Conservation (phyloP, 2,113 vertebrate genomes). For the Dromaius novaehollandiae region DNA sequence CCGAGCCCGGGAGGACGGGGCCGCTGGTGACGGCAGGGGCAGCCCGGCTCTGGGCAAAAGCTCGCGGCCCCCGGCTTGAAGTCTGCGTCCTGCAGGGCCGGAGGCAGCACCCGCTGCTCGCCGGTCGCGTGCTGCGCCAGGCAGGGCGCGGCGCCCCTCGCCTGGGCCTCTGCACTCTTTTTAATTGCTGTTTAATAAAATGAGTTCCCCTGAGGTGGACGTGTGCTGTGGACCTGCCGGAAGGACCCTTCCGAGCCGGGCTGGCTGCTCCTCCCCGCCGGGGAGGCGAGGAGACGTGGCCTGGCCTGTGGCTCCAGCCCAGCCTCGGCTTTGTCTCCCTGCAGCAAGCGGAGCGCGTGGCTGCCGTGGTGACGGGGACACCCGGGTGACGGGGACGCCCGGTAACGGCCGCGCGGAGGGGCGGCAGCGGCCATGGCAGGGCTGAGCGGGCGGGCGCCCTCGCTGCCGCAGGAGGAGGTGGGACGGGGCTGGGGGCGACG, state of each 20-base stretch:
- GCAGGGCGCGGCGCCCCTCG: rapidly evolving
- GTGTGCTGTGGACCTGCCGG: rapidly evolving
- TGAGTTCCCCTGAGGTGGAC: background rate
- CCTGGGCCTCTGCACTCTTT: conserved; percentile 10
- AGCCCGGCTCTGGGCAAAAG: background rate
- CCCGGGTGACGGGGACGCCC: background rate
- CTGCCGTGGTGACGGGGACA: rapidly evolving
- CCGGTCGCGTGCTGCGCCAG: rapidly evolving
- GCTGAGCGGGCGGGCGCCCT: background rate
- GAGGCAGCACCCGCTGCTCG: background rate
- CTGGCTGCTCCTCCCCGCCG: no score
- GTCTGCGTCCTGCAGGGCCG: background rate
- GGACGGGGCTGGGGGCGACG: background rate
- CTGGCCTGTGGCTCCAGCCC: no score
- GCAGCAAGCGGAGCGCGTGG: rapidly evolving
- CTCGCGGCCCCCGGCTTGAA: rapidly evolving
- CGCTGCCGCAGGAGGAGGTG: rapidly evolving
- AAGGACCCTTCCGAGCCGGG: no score
- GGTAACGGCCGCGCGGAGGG: rapidly evolving
- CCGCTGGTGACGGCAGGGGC: background rate
- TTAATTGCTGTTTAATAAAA: conserved; percentile 68
- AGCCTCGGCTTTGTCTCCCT: no score
- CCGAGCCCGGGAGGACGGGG: background rate
- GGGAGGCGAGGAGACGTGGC: no score
- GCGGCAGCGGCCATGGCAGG: background rate